These are phyloP conservation scores for Parnassius apollo DNA, from an alignment of 2,888 invertebrate species.

Conservation along the genomic window DNA sequence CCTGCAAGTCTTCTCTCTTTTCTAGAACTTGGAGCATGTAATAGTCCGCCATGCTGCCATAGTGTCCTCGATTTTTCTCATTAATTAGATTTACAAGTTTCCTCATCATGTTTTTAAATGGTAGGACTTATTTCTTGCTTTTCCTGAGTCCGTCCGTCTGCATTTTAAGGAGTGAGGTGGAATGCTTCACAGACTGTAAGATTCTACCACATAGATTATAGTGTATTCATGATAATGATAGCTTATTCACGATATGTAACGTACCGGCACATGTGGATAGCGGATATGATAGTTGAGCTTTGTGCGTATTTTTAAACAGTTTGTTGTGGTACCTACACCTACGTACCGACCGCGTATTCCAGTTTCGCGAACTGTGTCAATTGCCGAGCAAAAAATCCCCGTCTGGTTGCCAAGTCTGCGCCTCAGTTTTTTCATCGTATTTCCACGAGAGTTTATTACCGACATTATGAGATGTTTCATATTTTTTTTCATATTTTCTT, in stretches of 20 bases:
- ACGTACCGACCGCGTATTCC: conserved; percentile 59
- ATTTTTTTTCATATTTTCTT: neutral
- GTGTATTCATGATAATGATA: neutral
- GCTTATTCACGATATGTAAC: neutral
- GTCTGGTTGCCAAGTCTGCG: conserved; percentile 60
- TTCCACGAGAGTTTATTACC: conserved; percentile 29
- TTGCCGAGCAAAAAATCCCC: conserved; percentile 60
- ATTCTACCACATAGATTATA: too few relatives aligned
- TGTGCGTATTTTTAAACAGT: conserved; percentile 37
- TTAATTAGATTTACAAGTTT: too few relatives aligned
- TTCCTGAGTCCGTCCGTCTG: too few relatives aligned
- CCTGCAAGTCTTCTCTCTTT: too few relatives aligned
- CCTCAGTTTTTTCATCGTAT: conserved; percentile 33
- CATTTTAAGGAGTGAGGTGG: too few relatives aligned
- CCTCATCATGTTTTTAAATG: too few relatives aligned
- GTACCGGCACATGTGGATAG: neutral
- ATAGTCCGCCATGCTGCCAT: too few relatives aligned
- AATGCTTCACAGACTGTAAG: too few relatives aligned
- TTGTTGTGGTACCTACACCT: conserved; percentile 55
- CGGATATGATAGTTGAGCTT: neutral
- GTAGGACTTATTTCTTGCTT: too few relatives aligned
- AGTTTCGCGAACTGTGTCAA: conserved; percentile 69
- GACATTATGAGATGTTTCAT: conserved; percentile 6
- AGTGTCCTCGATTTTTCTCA: too few relatives aligned
- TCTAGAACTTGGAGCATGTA: too few relatives aligned